Base-by-base conservation (phyloP, 2,888 invertebrate genomes). In the Bellardia bayeri region DNA sequence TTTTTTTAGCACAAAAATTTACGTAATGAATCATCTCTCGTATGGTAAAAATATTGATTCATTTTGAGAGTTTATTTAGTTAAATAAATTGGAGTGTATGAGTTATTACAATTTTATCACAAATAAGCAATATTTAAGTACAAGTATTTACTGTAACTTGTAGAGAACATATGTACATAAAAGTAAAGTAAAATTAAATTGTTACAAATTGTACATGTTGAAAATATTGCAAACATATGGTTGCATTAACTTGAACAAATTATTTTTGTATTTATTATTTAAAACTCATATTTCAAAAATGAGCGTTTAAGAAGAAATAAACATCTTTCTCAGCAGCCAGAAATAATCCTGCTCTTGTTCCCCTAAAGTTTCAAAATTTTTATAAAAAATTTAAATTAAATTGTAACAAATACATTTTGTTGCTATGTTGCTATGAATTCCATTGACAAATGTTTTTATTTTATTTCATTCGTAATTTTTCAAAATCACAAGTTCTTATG, bases 261-360 rank as follows among this genome's bases (percentile, higher is more conserved):
- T 30, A 58, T 30, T 58, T 45, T 58, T 11, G 9, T 58, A 58
- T 30, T 23, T 23, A 30, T 58, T 58, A 30, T 58, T 3, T 58
- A 58, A 58, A 11, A 58, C 33, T 37, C 14, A 61, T 61, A 61
- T 61, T 61, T 61, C 37, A 37, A 61, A 8, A 61, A 61, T 37
- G 37, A 37, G 23, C 9, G 23, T 11, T 23, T 16, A 23, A 23
- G 11, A 8, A 23, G 7, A 56, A 23, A 56, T 11, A 11, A 4
- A 56, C 4, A 6, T 23, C 8, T 23, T 5, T 56, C 45, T 7
- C 11, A 45, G 45, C 11, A 45, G 9, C 11, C 11, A 11, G 11
- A 45, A 45, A 0, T 9, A 45, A 45, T 13, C 45, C 2, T 2
- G 9, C 45, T 13, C 45, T 13, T 9, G 3, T 1, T 13, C 45